A percentile compares a stretch with the other conserved stretches of the same genome.
phyloP scores from a whole-genome alignment of 2,797 vertebrate species.

The Mastacembelus armatus region DNA sequence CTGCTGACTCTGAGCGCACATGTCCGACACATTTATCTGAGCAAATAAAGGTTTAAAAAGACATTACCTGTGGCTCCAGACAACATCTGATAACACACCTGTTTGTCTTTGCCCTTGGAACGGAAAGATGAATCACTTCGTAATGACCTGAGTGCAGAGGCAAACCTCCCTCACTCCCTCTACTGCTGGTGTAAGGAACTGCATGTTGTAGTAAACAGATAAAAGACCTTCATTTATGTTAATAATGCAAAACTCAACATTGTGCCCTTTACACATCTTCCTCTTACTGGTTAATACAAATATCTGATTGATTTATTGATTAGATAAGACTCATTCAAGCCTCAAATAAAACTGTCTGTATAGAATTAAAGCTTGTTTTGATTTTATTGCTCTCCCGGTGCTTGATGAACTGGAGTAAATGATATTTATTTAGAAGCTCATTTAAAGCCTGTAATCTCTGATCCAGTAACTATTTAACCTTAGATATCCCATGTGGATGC shows the following conservation, averaged over 20 bases:
- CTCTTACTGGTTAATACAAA: no score
- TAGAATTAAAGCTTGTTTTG: neutral
- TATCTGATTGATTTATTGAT: no score
- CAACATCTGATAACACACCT: slow-evolving; percentile 1
- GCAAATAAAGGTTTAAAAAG: neutral
- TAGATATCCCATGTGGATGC: neutral
- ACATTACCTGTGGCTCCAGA: slow-evolving; percentile 4
- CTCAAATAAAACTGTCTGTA: no score
- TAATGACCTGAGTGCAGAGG: slow-evolving; percentile 3
- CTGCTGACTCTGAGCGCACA: slow-evolving; percentile 9
- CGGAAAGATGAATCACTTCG: neutral
- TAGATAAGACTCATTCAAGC: no score
- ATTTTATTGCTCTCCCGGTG: neutral
- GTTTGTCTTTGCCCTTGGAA: slow-evolving; percentile 23
- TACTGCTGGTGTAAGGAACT: slow-evolving; percentile 45
- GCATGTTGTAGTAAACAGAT: neutral
- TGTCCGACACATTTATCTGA: neutral
- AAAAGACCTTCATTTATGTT: no score
- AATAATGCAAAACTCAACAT: no score
- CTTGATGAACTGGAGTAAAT: no score
- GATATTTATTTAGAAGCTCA: no score
- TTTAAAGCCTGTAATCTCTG: neutral
- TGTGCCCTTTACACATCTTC: no score
- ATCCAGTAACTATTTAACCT: neutral
- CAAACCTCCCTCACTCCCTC: slow-evolving; percentile 51